Evolutionary conservation across 2,113 vertebrate genomes (phyloP).

Genomic region (Alces alces): DNA sequence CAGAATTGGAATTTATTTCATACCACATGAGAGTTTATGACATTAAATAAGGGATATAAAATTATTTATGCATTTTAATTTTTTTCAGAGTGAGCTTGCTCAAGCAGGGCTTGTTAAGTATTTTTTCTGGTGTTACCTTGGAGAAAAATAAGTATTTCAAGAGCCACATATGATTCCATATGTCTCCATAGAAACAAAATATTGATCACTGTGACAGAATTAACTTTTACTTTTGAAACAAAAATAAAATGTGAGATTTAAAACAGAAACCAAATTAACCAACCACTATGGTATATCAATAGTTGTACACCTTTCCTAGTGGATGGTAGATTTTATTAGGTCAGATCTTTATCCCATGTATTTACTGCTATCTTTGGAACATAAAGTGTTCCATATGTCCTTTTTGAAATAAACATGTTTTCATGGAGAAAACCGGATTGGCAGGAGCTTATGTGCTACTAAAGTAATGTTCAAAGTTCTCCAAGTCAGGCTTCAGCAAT

Average conservation of each 20-base stretch:
- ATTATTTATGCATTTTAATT: conserved; percentile 9
- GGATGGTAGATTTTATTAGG: neutral
- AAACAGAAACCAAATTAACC: neutral
- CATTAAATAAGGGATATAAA: neutral
- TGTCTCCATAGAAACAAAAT: neutral
- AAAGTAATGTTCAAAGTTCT: too few relatives aligned
- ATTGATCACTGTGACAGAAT: neutral
- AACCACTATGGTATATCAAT: neutral
- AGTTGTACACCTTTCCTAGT: neutral
- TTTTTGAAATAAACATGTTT: neutral
- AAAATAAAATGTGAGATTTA: neutral
- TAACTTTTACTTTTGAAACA: neutral
- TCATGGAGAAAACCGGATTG: neutral
- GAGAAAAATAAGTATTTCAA: neutral
- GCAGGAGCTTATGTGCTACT: neutral
- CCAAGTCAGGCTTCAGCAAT: too few relatives aligned
- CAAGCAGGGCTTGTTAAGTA: neutral
- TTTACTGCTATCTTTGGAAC: neutral
- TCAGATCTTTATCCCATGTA: neutral
- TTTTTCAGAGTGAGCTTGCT: neutral
- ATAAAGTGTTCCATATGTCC: neutral
- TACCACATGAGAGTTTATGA: neutral
- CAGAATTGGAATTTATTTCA: neutral
- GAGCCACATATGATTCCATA: neutral
- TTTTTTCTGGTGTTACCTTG: neutral